phyloP scores from a whole-genome alignment of 1,140 invertebrate genomes.

The Cherax destructor region DNA sequence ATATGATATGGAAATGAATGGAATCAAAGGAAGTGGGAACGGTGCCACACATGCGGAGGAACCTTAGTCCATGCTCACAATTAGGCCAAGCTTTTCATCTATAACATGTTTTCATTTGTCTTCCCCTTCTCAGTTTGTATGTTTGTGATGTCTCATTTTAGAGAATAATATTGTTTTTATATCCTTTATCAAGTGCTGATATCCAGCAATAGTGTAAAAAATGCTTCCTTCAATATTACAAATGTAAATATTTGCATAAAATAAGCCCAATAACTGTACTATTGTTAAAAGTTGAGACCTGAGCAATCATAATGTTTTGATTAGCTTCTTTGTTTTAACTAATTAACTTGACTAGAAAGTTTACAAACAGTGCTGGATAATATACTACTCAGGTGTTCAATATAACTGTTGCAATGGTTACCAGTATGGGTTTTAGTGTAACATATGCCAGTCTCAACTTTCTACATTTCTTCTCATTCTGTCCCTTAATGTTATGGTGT shows the following conservation, averaged over 20 bases:
- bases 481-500: slow-evolving; percentile 26
- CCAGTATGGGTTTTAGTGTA: slow-evolving; percentile 43
- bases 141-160: slow-evolving; percentile 3
- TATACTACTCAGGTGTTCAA: slow-evolving; percentile 20
- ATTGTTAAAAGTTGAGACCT: slow-evolving; percentile 1
- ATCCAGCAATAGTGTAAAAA: slow-evolving; percentile 24
- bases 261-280: not conserved
- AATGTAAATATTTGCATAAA: slow-evolving; percentile 34
- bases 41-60: slow-evolving; percentile 59
- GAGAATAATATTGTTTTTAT: not conserved
- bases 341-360: not conserved
- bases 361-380: not conserved
- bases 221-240: slow-evolving; percentile 32
- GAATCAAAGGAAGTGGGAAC: slow-evolving; percentile 57
- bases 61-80: slow-evolving; percentile 42
- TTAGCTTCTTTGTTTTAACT: not conserved
- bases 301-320: slow-evolving; percentile 18
- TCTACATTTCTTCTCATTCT: slow-evolving; percentile 17
- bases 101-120: slow-evolving; percentile 2
- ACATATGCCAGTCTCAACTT: slow-evolving; percentile 13
- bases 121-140: slow-evolving; percentile 1
- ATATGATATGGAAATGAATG: slow-evolving; percentile 66
- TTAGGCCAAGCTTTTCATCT: not conserved
- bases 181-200: not conserved
- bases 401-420: slow-evolving; percentile 29